These are phyloP conservation scores for Trachelipus rathkii DNA, from an alignment of 1,140 invertebrate species.

Conservation along the genomic window DNA sequence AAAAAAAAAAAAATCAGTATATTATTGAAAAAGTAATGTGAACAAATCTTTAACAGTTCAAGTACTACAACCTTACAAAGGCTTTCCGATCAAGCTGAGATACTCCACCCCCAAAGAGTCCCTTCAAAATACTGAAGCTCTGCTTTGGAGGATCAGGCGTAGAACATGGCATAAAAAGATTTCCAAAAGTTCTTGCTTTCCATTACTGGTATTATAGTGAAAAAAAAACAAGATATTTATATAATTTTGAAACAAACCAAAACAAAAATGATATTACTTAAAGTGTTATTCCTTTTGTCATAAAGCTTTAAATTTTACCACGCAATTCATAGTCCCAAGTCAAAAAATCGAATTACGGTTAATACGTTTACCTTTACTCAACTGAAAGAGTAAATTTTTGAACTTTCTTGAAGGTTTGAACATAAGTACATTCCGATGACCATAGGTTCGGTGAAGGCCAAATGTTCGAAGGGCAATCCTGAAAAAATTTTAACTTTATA, in stretches of 20 bases:
- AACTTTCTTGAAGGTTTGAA: constrained; percentile 88
- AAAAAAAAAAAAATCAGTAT: not conserved
- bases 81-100: constrained; percentile 87
- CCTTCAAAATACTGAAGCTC: constrained; percentile 77
- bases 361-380: constrained; percentile 78
- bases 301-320: too few relatives aligned
- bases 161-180: constrained; percentile 80
- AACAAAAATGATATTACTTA: too few relatives aligned
- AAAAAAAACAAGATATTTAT: not conserved
- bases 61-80: constrained; percentile 69
- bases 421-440: constrained; percentile 90
- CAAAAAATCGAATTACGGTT: too few relatives aligned
- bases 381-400: constrained; percentile 93
- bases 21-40: not conserved
- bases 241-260: too few relatives aligned
- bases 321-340: too few relatives aligned
- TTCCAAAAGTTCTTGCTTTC: constrained; percentile 85
- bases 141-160: constrained; percentile 96
- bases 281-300: too few relatives aligned
- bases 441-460: constrained; percentile 91
- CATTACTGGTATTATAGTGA: constrained; percentile 65
- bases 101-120: constrained; percentile 78
- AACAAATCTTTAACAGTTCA: not conserved
- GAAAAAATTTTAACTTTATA: too few relatives aligned
- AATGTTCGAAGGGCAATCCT: constrained; percentile 94